Evolutionary conservation across 1,140 invertebrate species (phyloP).

Genomic region (Drosophila asahinai): DNA sequence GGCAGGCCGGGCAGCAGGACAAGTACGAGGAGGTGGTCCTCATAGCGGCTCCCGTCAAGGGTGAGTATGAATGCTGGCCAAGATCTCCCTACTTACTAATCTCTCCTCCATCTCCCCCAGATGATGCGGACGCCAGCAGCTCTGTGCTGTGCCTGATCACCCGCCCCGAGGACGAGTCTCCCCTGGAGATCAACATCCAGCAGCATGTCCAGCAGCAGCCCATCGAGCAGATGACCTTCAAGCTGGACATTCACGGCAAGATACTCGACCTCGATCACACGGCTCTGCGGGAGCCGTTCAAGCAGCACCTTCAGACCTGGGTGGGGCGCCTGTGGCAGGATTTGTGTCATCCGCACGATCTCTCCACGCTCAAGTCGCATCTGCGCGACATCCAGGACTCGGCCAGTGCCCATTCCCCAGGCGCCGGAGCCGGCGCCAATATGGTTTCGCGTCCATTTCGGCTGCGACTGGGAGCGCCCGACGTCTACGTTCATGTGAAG

Average conservation of each 20-base stretch:
- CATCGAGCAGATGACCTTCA: constrained; percentile 96
- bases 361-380: constrained; percentile 90
- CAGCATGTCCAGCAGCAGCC: constrained; percentile 86
- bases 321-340: constrained; percentile 87
- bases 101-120: constrained; percentile 81
- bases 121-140: constrained; percentile 88
- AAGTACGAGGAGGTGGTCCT: constrained; percentile 86
- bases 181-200: constrained; percentile 87
- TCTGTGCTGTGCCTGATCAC: constrained; percentile 91
- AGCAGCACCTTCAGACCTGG: constrained; percentile 90
- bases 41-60: constrained; percentile 87
- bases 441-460: constrained; percentile 90
- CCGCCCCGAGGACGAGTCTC: constrained; percentile 91
- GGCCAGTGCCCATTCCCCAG: constrained; percentile 85
- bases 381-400: constrained; percentile 90
- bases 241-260: constrained; percentile 93
- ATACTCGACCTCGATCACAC: constrained; percentile 92
- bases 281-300: constrained; percentile 88
- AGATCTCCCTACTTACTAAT: too few relatives aligned
- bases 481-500: constrained; percentile 93
- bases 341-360: constrained; percentile 91
- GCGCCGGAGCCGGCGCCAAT: constrained; percentile 53
- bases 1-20: constrained; percentile 79
- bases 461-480: constrained; percentile 89
- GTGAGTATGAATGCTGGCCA: constrained; percentile 36